Percentiles rank a stretch among this genome's conserved stretches.
Evolutionary conservation across 2,113 vertebrate species (phyloP).

Genomic region (Oreochromis tanganicae): DNA sequence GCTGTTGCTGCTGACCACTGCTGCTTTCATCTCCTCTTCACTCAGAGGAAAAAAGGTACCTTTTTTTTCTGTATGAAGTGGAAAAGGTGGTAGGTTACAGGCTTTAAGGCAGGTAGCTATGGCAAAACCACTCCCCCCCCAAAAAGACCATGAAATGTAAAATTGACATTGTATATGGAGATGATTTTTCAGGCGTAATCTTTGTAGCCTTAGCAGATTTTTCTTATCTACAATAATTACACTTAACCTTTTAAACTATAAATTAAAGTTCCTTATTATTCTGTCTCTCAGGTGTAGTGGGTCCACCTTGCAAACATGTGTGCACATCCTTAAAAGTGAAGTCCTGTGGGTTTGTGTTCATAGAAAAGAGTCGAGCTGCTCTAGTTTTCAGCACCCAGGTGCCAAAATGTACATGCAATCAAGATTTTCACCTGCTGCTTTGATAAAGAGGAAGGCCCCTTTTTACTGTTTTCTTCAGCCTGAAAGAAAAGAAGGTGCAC

Average conservation of each 20-base stretch:
- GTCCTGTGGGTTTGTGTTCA: background rate
- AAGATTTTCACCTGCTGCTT: background rate
- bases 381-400: background rate
- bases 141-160: background rate
- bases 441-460: background rate
- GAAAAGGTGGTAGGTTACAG: background rate
- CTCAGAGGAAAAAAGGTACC: background rate
- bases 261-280: background rate
- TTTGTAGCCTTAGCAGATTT: background rate
- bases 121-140: background rate
- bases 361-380: background rate
- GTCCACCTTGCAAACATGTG: background rate
- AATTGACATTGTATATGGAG: background rate
- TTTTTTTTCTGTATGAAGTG: background rate
- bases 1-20: background rate
- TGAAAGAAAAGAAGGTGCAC: background rate
- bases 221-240: background rate
- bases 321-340: background rate
- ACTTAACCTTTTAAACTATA: background rate
- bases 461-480: background rate
- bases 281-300: background rate
- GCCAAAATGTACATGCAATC: background rate
- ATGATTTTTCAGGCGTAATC: background rate
- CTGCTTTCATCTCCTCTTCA: background rate
- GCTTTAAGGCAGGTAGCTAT: background rate